phyloP scores from a whole-genome alignment of 2,113 vertebrate species.

The Pangasianodon gigas region DNA sequence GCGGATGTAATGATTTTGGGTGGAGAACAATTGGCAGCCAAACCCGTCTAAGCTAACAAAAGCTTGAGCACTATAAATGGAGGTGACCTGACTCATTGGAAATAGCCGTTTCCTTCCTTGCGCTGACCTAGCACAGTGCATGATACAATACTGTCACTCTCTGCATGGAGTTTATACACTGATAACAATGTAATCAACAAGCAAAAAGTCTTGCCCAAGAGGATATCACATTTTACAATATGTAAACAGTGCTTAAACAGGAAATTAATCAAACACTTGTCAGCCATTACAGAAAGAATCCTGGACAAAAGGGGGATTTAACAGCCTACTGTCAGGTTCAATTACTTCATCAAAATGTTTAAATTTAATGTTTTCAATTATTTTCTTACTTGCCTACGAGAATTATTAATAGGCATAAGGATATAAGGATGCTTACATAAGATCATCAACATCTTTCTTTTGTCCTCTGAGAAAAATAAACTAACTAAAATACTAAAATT shows the following conservation, averaged over 20 bases:
- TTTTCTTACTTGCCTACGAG: background rate
- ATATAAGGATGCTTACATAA: background rate
- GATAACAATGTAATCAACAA: conserved; percentile 41
- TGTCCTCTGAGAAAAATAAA: background rate
- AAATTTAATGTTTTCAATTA: background rate
- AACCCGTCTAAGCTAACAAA: conserved; percentile 86
- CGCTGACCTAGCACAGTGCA: conserved; percentile 83
- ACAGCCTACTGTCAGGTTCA: background rate
- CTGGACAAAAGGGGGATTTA: background rate
- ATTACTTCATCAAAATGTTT: background rate
- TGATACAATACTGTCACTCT: conserved; percentile 62
- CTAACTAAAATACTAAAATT: background rate
- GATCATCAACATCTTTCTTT: background rate
- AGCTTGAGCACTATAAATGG: conserved; percentile 85
- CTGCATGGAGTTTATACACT: conserved; percentile 57
- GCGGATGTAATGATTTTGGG: conserved; percentile 86
- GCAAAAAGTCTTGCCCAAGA: background rate
- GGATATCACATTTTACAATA: conserved; percentile 18
- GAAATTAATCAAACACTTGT: background rate
- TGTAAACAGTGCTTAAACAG: background rate
- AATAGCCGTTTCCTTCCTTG: conserved; percentile 89
- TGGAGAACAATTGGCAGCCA: conserved; percentile 82
- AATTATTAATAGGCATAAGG: background rate
- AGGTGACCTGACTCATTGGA: conserved; percentile 75
- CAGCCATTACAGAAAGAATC: background rate